These are phyloP conservation scores for Aspiorhynchus laticeps DNA, from an alignment of 2,113 vertebrate genomes.

Conservation along the genomic window DNA sequence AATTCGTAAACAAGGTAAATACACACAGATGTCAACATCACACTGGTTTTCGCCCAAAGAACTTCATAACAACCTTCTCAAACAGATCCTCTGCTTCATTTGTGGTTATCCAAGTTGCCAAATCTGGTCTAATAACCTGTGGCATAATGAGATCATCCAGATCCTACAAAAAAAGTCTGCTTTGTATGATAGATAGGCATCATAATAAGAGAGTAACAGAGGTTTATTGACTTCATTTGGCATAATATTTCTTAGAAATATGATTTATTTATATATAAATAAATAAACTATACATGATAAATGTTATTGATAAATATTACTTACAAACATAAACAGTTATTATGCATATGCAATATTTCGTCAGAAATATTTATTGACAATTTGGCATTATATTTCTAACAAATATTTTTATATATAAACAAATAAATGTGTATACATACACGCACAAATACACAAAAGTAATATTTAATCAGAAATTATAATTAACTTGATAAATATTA, in stretches of 20 bases:
- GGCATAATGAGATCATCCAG: not conserved
- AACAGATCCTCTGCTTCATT: not conserved
- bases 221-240: not conserved
- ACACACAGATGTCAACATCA: not conserved
- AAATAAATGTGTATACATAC: too few species aligned
- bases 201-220: too few species aligned
- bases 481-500: not conserved
- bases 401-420: too few species aligned
- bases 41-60: not conserved
- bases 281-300: too few species aligned
- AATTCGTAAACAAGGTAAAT: conserved; percentile 22
- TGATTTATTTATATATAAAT: too few species aligned
- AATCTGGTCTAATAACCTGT: not conserved
- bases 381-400: too few species aligned
- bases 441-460: too few species aligned
- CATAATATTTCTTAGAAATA: not conserved
- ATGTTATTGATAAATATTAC: too few species aligned
- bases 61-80: not conserved
- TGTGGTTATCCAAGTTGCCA: not conserved
- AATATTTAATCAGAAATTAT: not conserved
- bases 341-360: too few species aligned
- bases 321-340: too few species aligned
- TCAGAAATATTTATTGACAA: too few species aligned
- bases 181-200: too few species aligned
- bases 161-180: not conserved